These are phyloP conservation scores for Setipinna tenuifilis DNA, from an alignment of 2,797 vertebrate species.

Conservation along the genomic window DNA sequence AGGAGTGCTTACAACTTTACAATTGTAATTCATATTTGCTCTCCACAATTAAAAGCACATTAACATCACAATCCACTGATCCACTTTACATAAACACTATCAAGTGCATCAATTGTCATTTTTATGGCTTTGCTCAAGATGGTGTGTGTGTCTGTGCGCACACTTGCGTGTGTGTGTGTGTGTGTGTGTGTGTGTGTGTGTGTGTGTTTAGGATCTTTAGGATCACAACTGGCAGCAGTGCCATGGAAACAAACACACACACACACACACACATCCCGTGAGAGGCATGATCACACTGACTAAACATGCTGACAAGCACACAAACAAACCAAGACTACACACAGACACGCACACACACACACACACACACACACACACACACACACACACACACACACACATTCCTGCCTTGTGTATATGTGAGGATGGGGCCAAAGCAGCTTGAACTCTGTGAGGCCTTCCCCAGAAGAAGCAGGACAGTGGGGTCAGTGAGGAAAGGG, in stretches of 20 bases:
- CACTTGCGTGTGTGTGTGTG: background rate
- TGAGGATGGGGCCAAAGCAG: background rate
- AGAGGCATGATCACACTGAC: background rate
- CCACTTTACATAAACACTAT: background rate
- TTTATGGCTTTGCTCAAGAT: background rate
- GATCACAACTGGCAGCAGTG: background rate
- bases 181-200: background rate
- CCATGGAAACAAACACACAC: constrained; percentile 10
- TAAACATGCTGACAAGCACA: constrained; percentile 26
- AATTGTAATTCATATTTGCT: background rate
- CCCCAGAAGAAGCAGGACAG: constrained; percentile 9
- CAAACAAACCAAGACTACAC: background rate
- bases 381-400: constrained; percentile 18
- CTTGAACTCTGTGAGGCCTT: background rate
- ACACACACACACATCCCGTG: background rate
- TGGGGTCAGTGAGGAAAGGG: background rate
- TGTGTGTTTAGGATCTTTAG: background rate
- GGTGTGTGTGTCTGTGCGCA: no score
- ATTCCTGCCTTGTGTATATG: background rate
- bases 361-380: constrained; percentile 28
- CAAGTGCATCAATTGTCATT: background rate
- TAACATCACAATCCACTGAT: background rate
- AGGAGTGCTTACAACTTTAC: background rate
- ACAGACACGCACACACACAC: constrained; percentile 4
- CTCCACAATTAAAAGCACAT: background rate